These are phyloP conservation scores for Platorchestia sp. DNA, from an alignment of 1,140 invertebrate species.

Conservation along the genomic window DNA sequence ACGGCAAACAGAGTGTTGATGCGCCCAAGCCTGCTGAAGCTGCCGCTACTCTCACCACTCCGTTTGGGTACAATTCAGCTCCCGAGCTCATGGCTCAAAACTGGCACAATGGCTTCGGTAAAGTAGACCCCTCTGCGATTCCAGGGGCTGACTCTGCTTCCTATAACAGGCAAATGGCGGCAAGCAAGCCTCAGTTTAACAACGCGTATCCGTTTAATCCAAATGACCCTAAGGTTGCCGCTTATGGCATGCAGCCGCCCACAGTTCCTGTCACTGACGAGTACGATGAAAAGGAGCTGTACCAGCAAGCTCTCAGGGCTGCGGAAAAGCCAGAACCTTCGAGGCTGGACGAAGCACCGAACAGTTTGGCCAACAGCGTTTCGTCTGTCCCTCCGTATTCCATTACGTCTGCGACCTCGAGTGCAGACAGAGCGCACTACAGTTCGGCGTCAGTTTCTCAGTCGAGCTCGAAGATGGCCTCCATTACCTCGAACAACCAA, in stretches of 20 bases:
- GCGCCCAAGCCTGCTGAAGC: conserved; percentile 23
- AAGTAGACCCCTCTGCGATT: background rate
- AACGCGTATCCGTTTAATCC: background rate
- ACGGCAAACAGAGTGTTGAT: background rate
- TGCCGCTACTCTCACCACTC: conserved; percentile 40
- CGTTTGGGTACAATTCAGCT: background rate
- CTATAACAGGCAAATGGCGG: background rate
- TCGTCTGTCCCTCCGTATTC: background rate
- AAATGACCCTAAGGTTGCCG: background rate
- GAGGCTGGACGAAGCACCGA: background rate
- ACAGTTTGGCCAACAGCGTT: background rate
- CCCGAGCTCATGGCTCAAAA: background rate
- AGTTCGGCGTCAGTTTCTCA: background rate
- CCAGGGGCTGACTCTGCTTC: background rate
- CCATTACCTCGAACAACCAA: background rate
- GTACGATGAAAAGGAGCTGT: conserved; percentile 37
- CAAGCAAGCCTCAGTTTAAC: background rate
- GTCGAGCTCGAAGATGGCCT: background rate
- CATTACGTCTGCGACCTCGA: background rate
- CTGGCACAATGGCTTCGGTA: conserved; percentile 30
- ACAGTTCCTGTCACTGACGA: background rate
- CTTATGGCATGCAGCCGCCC: background rate
- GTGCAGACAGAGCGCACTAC: background rate
- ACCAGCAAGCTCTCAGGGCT: background rate
- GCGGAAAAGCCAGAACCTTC: background rate